Conservation (phyloP, 2,113 vertebrate genomes). For the Mormyrus iriodes region DNA sequence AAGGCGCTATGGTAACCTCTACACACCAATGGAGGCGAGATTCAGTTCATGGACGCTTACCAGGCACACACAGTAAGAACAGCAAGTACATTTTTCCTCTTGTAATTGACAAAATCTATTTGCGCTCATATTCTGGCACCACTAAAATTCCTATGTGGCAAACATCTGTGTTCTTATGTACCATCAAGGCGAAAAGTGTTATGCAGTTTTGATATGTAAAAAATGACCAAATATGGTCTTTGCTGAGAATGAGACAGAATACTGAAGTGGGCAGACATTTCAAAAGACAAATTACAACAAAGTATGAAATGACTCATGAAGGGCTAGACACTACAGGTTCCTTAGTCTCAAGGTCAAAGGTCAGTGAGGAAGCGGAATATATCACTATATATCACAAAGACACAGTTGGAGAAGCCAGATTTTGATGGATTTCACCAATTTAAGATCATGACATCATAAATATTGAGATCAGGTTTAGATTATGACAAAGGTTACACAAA, state of each 20-base stretch:
- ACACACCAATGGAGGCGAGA: not conserved
- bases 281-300: not conserved
- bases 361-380: not conserved
- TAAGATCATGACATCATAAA: not conserved
- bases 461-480: not conserved
- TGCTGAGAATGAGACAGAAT: not conserved
- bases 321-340: not conserved
- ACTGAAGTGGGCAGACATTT: not conserved
- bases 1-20: not conserved
- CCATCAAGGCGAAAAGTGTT: not conserved
- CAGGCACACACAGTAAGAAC: not conserved
- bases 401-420: not conserved
- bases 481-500: not conserved
- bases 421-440: not conserved
- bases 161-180: not conserved
- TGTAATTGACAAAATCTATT: not conserved
- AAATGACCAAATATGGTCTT: not conserved
- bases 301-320: not conserved
- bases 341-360: not conserved
- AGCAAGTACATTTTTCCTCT: constrained; percentile 5
- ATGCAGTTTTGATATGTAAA: not conserved
- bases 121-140: not conserved
- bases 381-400: not conserved
- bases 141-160: not conserved
- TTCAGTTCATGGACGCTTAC: not conserved